These are phyloP conservation scores for Leptobrachium ailaonicum DNA, from an alignment of 2,113 vertebrate species.

Conservation along the genomic window DNA sequence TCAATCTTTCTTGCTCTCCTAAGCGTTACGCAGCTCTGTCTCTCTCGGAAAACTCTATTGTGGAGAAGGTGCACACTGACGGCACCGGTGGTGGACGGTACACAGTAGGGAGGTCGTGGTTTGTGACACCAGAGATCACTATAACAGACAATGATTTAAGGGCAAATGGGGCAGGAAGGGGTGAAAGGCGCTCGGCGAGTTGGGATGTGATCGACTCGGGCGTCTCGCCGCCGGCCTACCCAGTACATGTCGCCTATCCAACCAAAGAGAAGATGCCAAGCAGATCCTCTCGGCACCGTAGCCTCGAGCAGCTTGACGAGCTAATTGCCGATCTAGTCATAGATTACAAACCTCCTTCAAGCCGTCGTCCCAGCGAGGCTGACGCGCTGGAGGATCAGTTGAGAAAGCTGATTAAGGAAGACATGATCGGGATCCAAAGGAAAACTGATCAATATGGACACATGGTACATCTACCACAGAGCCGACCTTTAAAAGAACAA, in stretches of 20 bases:
- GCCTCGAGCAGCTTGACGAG: slow-evolving; percentile 91
- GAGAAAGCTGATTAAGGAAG: slow-evolving; percentile 78
- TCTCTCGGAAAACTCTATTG: slow-evolving; percentile 87
- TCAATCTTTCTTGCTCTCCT: slow-evolving; percentile 93
- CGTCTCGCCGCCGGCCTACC: slow-evolving; percentile 51
- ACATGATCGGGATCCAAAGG: slow-evolving; percentile 58
- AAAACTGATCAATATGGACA: slow-evolving; percentile 58
- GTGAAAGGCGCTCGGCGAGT: slow-evolving; percentile 72
- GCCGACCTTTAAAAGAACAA: slow-evolving; percentile 72
- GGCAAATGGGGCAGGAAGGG: slow-evolving; percentile 64
- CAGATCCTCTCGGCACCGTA: slow-evolving; percentile 81
- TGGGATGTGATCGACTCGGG: slow-evolving; percentile 71
- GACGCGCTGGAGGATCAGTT: slow-evolving; percentile 78
- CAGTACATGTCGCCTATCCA: not conserved
- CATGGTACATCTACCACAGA: slow-evolving; percentile 44
- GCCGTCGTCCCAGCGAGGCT: slow-evolving; percentile 63
- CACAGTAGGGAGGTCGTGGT: slow-evolving; percentile 78
- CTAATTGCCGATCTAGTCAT: slow-evolving; percentile 91
- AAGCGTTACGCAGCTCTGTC: slow-evolving; percentile 91
- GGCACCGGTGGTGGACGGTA: slow-evolving; percentile 65
- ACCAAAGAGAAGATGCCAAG: slow-evolving; percentile 67
- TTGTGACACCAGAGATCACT: slow-evolving; percentile 92
- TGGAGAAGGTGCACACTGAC: slow-evolving; percentile 74
- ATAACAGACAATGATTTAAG: slow-evolving; percentile 94
- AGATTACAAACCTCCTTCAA: slow-evolving; percentile 81